These are phyloP conservation scores for Parazoanthus swiftii DNA, from an alignment of 92 coral and sea anemone genomes.

Conservation along the genomic window DNA sequence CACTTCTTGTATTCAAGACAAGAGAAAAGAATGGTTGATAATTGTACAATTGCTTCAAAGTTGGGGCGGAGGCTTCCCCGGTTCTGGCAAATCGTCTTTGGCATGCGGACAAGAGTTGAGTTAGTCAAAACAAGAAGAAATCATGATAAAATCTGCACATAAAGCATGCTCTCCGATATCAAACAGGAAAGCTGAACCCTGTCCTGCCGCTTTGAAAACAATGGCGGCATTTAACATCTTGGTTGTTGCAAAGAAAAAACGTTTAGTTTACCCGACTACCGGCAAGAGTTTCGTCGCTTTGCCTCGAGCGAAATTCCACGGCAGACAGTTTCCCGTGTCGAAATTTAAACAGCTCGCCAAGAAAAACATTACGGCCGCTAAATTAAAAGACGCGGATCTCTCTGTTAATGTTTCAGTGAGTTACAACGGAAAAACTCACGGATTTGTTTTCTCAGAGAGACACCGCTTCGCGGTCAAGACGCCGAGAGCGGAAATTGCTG, in stretches of 20 bases:
- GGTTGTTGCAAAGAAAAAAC: no score
- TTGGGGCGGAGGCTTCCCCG: no score
- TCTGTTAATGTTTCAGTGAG: not conserved
- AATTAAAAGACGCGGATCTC: not conserved
- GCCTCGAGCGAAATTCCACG: not conserved
- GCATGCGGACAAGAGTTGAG: not conserved
- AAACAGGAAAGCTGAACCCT: slow-evolving; percentile 6
- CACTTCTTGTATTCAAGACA: no score
- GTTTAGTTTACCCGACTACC: not conserved
- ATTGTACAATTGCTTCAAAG: not conserved
- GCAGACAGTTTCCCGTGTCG: not conserved
- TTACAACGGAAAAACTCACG: slow-evolving; percentile 1
- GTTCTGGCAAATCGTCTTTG: not conserved
- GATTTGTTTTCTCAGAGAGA: not conserved
- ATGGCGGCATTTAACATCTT: slow-evolving; percentile 1
- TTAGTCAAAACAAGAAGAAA: not conserved
- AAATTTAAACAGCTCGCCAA: not conserved
- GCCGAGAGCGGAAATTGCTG: slow-evolving; percentile 8
- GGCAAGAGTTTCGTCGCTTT: not conserved
- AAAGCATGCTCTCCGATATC: not conserved
- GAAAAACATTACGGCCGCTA: not conserved
- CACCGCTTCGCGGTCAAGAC: slow-evolving; percentile 1
- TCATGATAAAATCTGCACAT: not conserved
- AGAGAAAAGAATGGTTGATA: not conserved
- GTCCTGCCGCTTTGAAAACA: not conserved